These are phyloP conservation scores for Eustalomyia histrio DNA, from an alignment of 2,888 invertebrate species.

Conservation along the genomic window DNA sequence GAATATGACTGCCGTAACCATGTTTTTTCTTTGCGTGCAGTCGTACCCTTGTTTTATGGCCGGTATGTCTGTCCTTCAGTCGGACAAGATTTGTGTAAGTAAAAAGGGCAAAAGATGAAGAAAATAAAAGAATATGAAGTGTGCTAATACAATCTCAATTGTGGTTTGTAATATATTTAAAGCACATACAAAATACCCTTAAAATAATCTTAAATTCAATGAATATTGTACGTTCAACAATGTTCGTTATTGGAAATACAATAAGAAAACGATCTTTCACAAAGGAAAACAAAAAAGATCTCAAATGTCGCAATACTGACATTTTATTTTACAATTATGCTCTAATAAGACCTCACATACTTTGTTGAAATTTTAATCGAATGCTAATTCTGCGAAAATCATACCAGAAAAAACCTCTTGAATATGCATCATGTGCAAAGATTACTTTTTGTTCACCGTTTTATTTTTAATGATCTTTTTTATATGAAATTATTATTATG, in stretches of 20 bases:
- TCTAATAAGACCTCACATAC: slow-evolving; percentile 47
- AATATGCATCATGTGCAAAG: slow-evolving; percentile 39
- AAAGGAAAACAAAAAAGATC: slow-evolving; percentile 40
- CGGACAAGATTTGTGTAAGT: slow-evolving; percentile 14
- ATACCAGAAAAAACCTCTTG: slow-evolving; percentile 26
- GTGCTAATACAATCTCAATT: slow-evolving; percentile 45
- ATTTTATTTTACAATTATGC: slow-evolving; percentile 30
- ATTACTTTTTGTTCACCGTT: slow-evolving; percentile 13
- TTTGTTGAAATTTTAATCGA: slow-evolving; percentile 6
- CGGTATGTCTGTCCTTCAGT: not conserved
- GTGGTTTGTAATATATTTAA: slow-evolving; percentile 31
- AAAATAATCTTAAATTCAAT: slow-evolving; percentile 17
- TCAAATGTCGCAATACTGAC: slow-evolving; percentile 49
- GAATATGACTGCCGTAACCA: no score
- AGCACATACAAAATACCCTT: slow-evolving; percentile 28
- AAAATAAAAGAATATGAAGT: slow-evolving; percentile 29
- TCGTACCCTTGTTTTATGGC: slow-evolving; percentile 10
- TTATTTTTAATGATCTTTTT: slow-evolving; percentile 1
- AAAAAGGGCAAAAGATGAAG: slow-evolving; percentile 20
- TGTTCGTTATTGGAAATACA: slow-evolving; percentile 17
- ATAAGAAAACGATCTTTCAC: slow-evolving; percentile 42
- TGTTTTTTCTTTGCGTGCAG: no score
- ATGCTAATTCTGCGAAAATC: slow-evolving; percentile 55
- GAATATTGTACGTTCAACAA: slow-evolving; percentile 7
- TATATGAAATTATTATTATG: slow-evolving; percentile 35